Evolutionary conservation across 2,888 invertebrate genomes (phyloP), one percentile per base, ranked within the genome.

Genomic region (Zele albiditarsus): DNA sequence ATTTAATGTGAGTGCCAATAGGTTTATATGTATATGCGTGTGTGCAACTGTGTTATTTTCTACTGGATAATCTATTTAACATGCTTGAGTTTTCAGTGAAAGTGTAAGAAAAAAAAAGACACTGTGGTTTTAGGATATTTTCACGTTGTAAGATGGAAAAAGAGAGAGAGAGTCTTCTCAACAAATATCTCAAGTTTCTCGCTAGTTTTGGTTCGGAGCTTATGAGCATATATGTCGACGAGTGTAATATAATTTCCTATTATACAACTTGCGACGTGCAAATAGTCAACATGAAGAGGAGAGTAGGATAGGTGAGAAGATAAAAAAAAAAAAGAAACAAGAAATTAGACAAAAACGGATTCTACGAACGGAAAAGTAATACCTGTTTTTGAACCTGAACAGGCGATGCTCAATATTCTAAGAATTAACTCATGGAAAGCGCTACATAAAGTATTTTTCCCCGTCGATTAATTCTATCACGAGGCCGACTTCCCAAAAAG

Each of bases 341-440:
- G n/a, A 14, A 3, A n/a, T 46, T 16, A 46, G 46, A 46, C 20
- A 53, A 23, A 6, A 38, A 42, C 33, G 20, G 16, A 20, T 71
- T 42, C 38, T 25, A 20, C n/a, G 38, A 71, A 71, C 14, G 58
- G 60, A 70, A 31, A 70, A 70, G 46, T 33, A 23, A 42, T 53
- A 46, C 49, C 28, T 53, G 49, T 62, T 46, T 62, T 71, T 27
- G 28, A 8, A 20, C 14, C 49, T 14, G 38, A 71, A 62, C 42
- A 62, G 31, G 62, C 58, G 14, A 62, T 49, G 68, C 25, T 60
- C 4, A 20, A 53, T 73, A 49, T 62, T 68, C 62, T 68, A 27
- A 62, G 62, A 73, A 73, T 66, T 5, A 53, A 20, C 53, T 53
- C 4, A 4, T 53, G 57, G 53, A 68, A 67, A 53, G 57, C 42